Evolutionary conservation across 2,888 invertebrate genomes (phyloP), one percentile per base, ranked within the genome.

Genomic region (Perdita meconis): DNA sequence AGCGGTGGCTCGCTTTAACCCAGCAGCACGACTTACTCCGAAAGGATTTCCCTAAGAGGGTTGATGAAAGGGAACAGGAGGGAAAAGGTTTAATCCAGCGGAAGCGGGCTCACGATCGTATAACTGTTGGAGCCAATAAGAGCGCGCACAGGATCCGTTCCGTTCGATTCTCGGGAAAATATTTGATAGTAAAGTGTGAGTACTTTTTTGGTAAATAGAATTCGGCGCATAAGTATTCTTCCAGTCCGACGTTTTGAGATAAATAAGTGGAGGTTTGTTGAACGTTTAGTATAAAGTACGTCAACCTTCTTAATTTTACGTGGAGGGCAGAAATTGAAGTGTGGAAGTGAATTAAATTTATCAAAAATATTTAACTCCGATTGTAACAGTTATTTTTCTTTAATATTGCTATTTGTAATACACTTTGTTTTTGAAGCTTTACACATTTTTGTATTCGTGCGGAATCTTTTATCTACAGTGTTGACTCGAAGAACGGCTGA

Each of bases 71-170:
- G 71, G 71, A 70, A 70, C 53, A 71, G 44, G 51, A 80, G 83
- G 87, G 78, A 83, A 51, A 82, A 81, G 71, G 81, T 82, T 86
- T 87, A 87, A 87, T 87, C 83, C 86, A 75, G 84, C 82, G 75
- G 81, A 79, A 78, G 79, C 81, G 80, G 65, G 73, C 81, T 70
- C 81, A 72, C 77, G 75, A 83, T 82, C 82, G 75, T 82, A 82
- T 44, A 76, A 76, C 82, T 75, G 72, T 75, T 47, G 78, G 77
- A 74, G 68, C 76, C 83, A 83, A 86, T 83, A 86, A 84, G 78
- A 76, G 70, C 72, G 63, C 68, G 61, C 47, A 73, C 81, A 67
- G 71, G 79, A 79, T 79, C 65, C 63, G 77, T 70, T 73, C 53
- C 47, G 53, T 61, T 69, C 36, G 68, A 53, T 57, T 74, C 44